A percentile compares a stretch with the other conserved stretches of the same genome.
Evolutionary conservation across 2,888 invertebrate species (phyloP).

Genomic region (Drosophila subquinaria): DNA sequence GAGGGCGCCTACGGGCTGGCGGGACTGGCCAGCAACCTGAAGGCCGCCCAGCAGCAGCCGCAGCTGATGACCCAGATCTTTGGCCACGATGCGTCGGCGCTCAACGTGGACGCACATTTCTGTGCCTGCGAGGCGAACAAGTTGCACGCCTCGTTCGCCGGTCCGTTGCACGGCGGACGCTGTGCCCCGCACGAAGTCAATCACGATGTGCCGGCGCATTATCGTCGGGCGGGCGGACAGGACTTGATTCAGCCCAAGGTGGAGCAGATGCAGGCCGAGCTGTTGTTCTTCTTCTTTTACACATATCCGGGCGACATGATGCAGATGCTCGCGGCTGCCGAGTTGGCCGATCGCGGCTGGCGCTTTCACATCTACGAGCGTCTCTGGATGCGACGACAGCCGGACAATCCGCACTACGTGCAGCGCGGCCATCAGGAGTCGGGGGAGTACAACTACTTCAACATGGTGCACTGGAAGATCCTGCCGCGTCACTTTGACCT

Average conservation of each 20-base stretch:
- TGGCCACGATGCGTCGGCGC: constrained; percentile 31
- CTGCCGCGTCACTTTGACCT: constrained; percentile 55
- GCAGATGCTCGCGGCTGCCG: constrained; percentile 70
- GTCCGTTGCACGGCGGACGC: constrained; percentile 27
- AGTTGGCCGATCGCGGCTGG: constrained; percentile 66
- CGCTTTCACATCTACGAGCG: constrained; percentile 61
- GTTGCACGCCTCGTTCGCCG: constrained; percentile 37
- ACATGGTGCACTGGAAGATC: constrained; percentile 60
- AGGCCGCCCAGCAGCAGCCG: constrained; percentile 20
- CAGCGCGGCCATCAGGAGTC: constrained; percentile 38
- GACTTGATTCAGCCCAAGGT: constrained; percentile 53
- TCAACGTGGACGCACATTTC: constrained; percentile 23
- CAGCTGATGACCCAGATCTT: constrained; percentile 27
- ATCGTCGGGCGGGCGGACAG: background rate
- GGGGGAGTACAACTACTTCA: constrained; percentile 71
- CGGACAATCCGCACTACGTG: constrained; percentile 58
- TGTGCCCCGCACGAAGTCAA: constrained; percentile 32
- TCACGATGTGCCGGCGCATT: constrained; percentile 36
- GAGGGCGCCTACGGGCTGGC: constrained; percentile 46
- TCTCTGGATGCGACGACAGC: constrained; percentile 57
- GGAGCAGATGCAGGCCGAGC: constrained; percentile 58
- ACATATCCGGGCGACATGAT: constrained; percentile 65
- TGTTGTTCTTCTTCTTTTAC: constrained; percentile 67
- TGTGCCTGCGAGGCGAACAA: constrained; percentile 16
- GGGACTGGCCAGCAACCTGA: constrained; percentile 52